Conservation (phyloP, 2,113 vertebrate genomes). For the Cnemophilus loriae region DNA sequence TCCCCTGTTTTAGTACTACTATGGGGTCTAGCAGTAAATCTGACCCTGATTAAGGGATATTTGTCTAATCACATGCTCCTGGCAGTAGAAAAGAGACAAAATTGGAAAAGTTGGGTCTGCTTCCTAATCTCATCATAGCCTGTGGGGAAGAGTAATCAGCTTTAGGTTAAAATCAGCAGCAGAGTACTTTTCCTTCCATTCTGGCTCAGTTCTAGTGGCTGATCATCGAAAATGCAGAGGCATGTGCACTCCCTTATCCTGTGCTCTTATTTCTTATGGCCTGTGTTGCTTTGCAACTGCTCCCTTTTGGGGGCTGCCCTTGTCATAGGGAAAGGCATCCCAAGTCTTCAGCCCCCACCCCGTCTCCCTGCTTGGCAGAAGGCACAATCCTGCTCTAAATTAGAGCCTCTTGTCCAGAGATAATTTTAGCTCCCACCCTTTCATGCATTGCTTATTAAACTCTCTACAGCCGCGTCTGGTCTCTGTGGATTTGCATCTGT, state of each 20-base stretch:
- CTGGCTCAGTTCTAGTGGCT: not conserved
- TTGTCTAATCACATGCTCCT: not conserved
- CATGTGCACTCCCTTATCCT: not conserved
- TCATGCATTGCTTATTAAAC: not conserved
- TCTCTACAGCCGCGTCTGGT: not conserved
- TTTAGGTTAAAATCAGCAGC: not conserved
- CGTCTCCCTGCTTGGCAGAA: not conserved
- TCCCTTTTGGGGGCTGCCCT: not conserved
- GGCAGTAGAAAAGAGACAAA: not conserved
- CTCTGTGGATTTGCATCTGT: not conserved
- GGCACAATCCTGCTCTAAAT: not conserved
- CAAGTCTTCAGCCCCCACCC: rapidly evolving
- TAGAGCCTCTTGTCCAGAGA: not conserved
- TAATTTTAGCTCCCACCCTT: not conserved
- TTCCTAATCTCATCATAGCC: not conserved
- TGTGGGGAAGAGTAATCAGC: not conserved
- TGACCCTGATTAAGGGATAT: not conserved
- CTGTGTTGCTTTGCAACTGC: not conserved
- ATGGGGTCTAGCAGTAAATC: not conserved
- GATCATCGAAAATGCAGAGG: not conserved
- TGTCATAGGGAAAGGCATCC: not conserved
- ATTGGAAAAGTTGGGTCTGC: not conserved
- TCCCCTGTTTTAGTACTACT: not conserved
- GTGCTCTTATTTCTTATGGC: not conserved
- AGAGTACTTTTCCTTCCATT: not conserved